phyloP scores from a whole-genome alignment of 1,140 invertebrate genomes.

The Sarcophaga bullata region DNA sequence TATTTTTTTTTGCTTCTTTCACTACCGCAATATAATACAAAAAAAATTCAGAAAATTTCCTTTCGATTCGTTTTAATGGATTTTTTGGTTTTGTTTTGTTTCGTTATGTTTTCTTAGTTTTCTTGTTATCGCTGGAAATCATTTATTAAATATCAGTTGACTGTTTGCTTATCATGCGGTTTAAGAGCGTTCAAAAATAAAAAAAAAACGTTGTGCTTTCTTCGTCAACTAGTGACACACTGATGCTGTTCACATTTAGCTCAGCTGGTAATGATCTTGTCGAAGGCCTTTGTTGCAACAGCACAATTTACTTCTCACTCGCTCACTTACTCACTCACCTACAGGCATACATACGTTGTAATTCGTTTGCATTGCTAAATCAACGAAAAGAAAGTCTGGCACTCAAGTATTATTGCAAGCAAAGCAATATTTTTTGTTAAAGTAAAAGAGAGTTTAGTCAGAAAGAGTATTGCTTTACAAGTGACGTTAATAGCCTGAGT shows the following conservation, averaged over 20 bases:
- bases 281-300: not conserved
- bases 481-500: not conserved
- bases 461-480: not conserved
- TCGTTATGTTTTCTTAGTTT: not conserved
- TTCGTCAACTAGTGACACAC: slow-evolving; percentile 30
- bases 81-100: not conserved
- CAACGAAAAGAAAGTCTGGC: slow-evolving; percentile 29
- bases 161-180: too few relatives aligned
- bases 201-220: slow-evolving; percentile 29
- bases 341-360: not conserved
- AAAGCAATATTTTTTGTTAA: not conserved
- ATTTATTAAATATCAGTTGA: too few relatives aligned
- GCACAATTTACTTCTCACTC: not conserved
- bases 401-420: not conserved
- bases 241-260: slow-evolving; percentile 14
- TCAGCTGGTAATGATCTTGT: slow-evolving; percentile 25
- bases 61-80: not conserved
- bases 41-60: not conserved
- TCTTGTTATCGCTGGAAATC: too few relatives aligned
- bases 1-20: too few relatives aligned
- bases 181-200: too few relatives aligned
- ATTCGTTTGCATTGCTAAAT: not conserved
- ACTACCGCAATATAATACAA: not conserved
- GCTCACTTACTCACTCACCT: slow-evolving; percentile 5
- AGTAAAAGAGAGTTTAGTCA: not conserved